Base-by-base conservation (phyloP, 1,140 invertebrate genomes). In the Rhagoletis pomonella region DNA sequence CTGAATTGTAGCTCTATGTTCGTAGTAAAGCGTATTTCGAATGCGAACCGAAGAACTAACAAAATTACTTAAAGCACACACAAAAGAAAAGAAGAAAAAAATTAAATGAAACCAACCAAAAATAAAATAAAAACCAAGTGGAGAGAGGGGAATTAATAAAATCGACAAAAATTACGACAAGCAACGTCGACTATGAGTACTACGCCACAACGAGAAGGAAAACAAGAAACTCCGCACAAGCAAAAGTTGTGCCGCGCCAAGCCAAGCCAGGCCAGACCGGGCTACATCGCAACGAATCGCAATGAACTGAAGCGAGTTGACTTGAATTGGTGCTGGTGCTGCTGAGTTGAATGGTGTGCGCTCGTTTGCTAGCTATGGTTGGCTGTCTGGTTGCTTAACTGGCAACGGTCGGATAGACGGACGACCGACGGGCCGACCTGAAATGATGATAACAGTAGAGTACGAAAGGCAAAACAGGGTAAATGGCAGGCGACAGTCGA, bases 81-180 rank as follows among this genome's bases (percentile, higher is more conserved):
- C 12, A 73, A 55, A n/a, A 81, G 1, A 81, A 3, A n/a, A 62
- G 39, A 85, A 62, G 42, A 10, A 58, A 59, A 59, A 9, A 6
- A 42, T 29, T 62, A 85, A 85, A 81, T 81, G 19, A 55, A 81
- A 55, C 44, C 73, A 81, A 19, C 47, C 50, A 58, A n/a, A 55
- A 50, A 81, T 17, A 29, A 81, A 81, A 81, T 42, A 55, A 29
- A 44, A 81, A 50, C 12, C 14, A 55, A 81, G 47, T 81, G 50
- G 29, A 29, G 29, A 29, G 50, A 10, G 17, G 60, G 17, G 60
- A 62, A 4, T 17, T 14, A 14, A n/a, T 5, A 73, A 73, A 42
- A 73, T 29, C 17, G 12, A 39, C 17, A 44, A 73, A 60, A 85
- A 85, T 85, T 85, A 85, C 84, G 58, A 39, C 73, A 81, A 81